phyloP scores from a whole-genome alignment of 64 coral and sea anemone genomes.

The Catalaphyllia jardinei region DNA sequence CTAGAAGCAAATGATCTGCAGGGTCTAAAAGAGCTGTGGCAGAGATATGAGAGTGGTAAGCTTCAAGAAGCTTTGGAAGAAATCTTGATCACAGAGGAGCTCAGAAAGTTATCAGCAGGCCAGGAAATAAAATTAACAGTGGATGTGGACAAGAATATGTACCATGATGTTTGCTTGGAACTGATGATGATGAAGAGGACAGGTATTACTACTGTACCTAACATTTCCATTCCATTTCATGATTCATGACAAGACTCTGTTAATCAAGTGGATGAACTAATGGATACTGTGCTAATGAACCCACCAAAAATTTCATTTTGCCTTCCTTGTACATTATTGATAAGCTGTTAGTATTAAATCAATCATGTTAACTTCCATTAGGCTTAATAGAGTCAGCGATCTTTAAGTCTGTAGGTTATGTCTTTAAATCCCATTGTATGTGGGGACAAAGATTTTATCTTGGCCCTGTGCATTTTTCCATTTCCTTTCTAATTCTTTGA shows the following conservation, averaged over 20 bases:
- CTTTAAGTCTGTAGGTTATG: too few species aligned
- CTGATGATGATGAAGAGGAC: conserved; percentile 6
- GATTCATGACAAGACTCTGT: too few species aligned
- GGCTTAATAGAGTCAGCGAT: too few species aligned
- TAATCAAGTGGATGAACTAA: not conserved
- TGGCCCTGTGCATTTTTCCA: too few species aligned
- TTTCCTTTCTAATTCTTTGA: too few species aligned
- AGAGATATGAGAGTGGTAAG: conserved; percentile 17
- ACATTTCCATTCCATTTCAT: not conserved
- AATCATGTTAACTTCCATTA: too few species aligned
- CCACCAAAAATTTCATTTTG: too few species aligned
- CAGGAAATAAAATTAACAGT: conserved; percentile 27
- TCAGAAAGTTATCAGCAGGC: conserved; percentile 6
- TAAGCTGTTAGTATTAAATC: too few species aligned
- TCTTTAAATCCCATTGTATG: too few species aligned
- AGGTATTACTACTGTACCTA: conserved; percentile 13
- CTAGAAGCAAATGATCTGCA: conserved; percentile 33
- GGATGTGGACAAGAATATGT: conserved; percentile 33
- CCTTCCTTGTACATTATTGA: too few species aligned
- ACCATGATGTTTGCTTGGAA: conserved; percentile 45
- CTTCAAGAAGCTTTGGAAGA: conserved; percentile 36
- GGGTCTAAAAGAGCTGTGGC: conserved; percentile 34
- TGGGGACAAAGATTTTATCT: too few species aligned
- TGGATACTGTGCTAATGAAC: too few species aligned
- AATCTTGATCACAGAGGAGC: conserved; percentile 51